Conservation (phyloP, 2,797 vertebrate genomes). For the Lates japonicus region DNA sequence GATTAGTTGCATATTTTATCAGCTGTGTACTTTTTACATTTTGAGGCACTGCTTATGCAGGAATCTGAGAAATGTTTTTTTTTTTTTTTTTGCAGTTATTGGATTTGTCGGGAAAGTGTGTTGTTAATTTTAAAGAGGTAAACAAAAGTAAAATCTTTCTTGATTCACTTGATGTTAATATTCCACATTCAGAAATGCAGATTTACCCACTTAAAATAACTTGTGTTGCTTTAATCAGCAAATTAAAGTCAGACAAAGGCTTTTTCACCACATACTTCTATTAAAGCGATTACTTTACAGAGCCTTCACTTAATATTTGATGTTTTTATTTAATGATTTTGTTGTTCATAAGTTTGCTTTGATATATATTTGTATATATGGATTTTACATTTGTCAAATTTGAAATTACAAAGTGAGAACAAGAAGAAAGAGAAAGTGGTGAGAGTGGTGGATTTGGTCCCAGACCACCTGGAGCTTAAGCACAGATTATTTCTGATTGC, state of each 20-base stretch:
- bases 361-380: not conserved
- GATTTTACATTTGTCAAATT: not conserved
- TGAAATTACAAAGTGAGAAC: not conserved
- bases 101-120: not conserved
- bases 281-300: not conserved
- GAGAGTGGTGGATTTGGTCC: no score
- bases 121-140: not conserved
- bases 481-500: not conserved
- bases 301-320: not conserved
- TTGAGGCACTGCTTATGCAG: not conserved
- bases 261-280: not conserved
- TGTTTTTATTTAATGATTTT: not conserved
- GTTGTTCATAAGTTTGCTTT: not conserved
- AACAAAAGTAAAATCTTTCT: not conserved
- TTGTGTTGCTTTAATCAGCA: not conserved
- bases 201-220: not conserved
- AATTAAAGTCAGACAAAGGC: not conserved
- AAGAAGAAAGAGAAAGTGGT: not conserved
- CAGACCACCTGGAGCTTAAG: not conserved
- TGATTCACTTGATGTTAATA: not conserved
- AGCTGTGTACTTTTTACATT: not conserved
- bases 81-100: not conserved
- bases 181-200: not conserved
- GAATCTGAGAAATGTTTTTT: not conserved
- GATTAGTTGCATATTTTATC: not conserved